These are phyloP conservation scores for Rhodinocichla rosea DNA, from an alignment of 2,113 vertebrate genomes.

Conservation along the genomic window DNA sequence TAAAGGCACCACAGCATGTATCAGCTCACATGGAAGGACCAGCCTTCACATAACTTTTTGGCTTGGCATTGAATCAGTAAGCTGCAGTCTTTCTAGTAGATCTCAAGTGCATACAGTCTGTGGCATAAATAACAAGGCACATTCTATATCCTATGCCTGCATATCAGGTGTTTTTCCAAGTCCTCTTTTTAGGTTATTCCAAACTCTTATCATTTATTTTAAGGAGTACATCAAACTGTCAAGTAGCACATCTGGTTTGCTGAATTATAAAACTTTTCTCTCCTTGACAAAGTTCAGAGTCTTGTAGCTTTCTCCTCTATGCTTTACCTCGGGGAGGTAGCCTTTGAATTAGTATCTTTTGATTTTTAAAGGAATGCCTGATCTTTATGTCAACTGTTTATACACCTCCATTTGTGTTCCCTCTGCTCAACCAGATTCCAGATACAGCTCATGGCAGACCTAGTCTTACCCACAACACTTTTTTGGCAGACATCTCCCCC, in stretches of 20 bases:
- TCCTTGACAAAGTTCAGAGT: not conserved
- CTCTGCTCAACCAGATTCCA: not conserved
- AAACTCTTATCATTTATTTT: not conserved
- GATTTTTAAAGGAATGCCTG: not conserved
- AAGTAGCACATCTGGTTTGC: not conserved
- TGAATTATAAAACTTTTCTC: not conserved
- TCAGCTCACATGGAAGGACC: not conserved
- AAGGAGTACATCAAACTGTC: not conserved
- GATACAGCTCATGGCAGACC: not conserved
- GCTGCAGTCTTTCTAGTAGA: not conserved
- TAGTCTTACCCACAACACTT: not conserved
- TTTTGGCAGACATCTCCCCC: not conserved
- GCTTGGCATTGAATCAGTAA: not conserved
- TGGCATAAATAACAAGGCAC: not conserved
- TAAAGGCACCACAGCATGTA: not conserved
- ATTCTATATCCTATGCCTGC: not conserved
- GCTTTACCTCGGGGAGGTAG: not conserved
- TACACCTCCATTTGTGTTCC: not conserved
- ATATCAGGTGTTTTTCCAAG: not conserved
- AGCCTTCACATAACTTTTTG: not conserved
- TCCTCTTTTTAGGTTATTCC: not conserved
- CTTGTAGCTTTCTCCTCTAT: not conserved
- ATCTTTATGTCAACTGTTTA: not conserved
- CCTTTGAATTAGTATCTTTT: not conserved
- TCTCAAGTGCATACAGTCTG: not conserved